Evolutionary conservation across 2,888 invertebrate genomes (phyloP).

Genomic region (Chymomyza caudatula): DNA sequence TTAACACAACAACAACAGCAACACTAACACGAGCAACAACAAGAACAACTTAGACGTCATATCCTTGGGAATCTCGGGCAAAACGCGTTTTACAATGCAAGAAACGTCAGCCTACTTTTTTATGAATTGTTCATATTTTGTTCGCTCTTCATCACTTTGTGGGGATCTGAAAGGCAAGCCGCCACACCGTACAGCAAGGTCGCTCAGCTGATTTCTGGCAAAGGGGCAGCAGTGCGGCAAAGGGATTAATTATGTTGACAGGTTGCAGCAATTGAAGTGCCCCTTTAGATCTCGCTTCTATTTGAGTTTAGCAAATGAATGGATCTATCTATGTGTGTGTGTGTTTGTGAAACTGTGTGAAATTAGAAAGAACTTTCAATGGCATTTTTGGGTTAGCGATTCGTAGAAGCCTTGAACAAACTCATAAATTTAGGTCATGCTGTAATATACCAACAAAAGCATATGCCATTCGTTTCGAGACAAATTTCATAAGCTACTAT

Average conservation of each 20-base stretch:
- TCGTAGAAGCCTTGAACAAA: not conserved
- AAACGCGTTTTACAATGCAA: constrained; percentile 20
- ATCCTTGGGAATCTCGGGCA: constrained; percentile 65
- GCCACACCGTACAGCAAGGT: not conserved
- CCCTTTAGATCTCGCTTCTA: not conserved
- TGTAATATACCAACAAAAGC: not conserved
- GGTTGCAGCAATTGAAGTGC: constrained; percentile 54
- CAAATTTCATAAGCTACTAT: not conserved
- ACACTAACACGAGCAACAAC: no score
- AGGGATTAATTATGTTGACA: constrained; percentile 67
- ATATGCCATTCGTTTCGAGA: not conserved
- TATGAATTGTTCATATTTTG: constrained; percentile 64
- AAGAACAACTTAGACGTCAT: constrained; percentile 31
- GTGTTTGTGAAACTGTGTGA: constrained; percentile 18
- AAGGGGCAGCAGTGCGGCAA: constrained; percentile 2
- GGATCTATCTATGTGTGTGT: constrained; percentile 10
- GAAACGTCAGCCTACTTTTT: constrained; percentile 40
- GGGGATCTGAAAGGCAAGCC: constrained; percentile 47
- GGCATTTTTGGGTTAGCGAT: constrained; percentile 15
- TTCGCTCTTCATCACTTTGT: constrained; percentile 32
- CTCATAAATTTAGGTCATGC: not conserved
- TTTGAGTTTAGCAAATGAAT: constrained; percentile 33
- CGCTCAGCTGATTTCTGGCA: constrained; percentile 58
- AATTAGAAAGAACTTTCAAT: constrained; percentile 39
- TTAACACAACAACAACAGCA: constrained; percentile 58